These are phyloP conservation scores for Machimus rusticus DNA, from an alignment of 2,888 invertebrate species.

Conservation along the genomic window DNA sequence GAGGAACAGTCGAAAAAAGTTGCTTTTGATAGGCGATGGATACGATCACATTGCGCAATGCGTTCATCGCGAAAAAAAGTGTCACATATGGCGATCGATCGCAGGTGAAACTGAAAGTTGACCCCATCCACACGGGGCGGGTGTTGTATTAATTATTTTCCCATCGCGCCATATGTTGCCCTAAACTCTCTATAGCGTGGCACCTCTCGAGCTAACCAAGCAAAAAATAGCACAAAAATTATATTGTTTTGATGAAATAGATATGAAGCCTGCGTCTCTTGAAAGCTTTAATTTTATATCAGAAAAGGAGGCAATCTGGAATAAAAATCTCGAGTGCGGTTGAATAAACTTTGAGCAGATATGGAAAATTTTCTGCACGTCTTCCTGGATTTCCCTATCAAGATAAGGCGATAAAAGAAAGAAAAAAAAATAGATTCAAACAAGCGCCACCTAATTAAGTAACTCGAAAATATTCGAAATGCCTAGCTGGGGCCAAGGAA, in stretches of 20 bases:
- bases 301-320: background rate
- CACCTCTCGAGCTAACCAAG: background rate
- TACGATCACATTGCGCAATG: background rate
- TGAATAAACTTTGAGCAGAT: background rate
- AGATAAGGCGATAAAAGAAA: background rate
- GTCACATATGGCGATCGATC: background rate
- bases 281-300: background rate
- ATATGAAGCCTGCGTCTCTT: background rate
- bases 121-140: background rate
- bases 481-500: background rate
- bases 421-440: background rate
- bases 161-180: constrained; percentile 1
- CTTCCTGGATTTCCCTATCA: background rate
- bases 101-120: constrained; percentile 28
- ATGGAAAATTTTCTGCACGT: background rate
- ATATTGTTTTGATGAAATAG: background rate
- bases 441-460: background rate
- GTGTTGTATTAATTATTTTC: background rate
- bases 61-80: background rate
- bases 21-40: background rate
- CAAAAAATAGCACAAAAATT: background rate
- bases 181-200: background rate
- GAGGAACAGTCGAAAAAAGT: background rate
- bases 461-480: background rate
- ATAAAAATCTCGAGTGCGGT: background rate